Base-by-base conservation (phyloP, 2,888 invertebrate species). In the Hirtodrosophila confusa region DNA sequence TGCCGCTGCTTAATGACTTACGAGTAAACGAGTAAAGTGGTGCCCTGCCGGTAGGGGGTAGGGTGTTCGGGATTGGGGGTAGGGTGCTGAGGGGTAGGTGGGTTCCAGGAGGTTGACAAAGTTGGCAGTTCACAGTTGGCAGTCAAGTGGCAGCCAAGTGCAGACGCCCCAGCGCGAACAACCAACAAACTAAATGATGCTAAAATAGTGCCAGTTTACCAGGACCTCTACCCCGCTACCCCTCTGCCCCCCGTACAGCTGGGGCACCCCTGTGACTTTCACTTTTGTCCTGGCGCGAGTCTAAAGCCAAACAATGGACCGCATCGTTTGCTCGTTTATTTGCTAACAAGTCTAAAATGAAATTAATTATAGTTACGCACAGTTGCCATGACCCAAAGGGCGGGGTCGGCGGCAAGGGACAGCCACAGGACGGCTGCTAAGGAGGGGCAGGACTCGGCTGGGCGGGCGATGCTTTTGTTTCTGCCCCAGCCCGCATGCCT, bases 331-430 rank as follows among this genome's bases (percentile, higher is more conserved):
- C 85, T 86, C 71, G 85, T 75, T 80, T 85, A 78, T 86, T 85
- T 83, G 87, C 85, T 69, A 83, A 83, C 84, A 84, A 80, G 83
- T 84, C 85, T 78, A 86, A 83, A 86, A 83, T 86, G 85, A 83
- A 85, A 83, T 83, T 83, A 86, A 83, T 83, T 78, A 83, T 80
- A 80, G 87, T 80, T 85, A 73, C 78, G 87, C 82, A 80, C 78
- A 86, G 86, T 76, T 80, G 86, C 67, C 63, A 63, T 54, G 69
- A 49, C 61, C 63, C 67, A 55, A 54, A 56, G 48, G 58, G 35
- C 17, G 17, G 17, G 17, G 17, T 17, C 17, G 17, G 17, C 2
- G 35, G 9, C 43, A 24, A 49, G 49, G 36, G 11, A 17, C 11
- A 43, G 31, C 37, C 4, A 27, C 27, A 27, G 44, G 17, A 17